Evolutionary conservation across 1,140 invertebrate species (phyloP), one percentile per base, ranked within the genome.

Genomic region (Teleogryllus occipitalis): DNA sequence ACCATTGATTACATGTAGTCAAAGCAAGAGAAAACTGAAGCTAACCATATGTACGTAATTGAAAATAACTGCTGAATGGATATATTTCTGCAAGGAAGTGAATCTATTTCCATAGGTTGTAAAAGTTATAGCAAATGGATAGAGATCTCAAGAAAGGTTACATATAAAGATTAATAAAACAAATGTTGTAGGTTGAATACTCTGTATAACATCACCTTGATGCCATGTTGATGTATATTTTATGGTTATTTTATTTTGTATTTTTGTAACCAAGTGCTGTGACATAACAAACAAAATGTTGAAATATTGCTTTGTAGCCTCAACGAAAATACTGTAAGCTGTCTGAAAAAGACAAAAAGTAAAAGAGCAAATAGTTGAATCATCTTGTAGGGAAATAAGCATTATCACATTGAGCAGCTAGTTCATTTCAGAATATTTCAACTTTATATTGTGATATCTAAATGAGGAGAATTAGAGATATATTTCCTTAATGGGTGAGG

Each of bases 221-320:
- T 47, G 74, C 78, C 80, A 81, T 81, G 78, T 81, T 81, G 77
- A 74, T 78, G 80, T 81, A 81, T 81, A 81, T 79, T 79, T 76
- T 81, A 75, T 79, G 80, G 80, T 74, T 74, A 78, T 79, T 81
- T 81, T 81, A 76, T 81, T 81, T 81, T 79, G 80, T 81, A 81
- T 79, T 81, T 81, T 81, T 81, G 77, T 81, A 81, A 81, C 80
- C 77, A 81, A 75, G 80, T 81, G 80, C 80, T 81, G 78, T 81
- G 80, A 80, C 76, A 80, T 39, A 78, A 80, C 47, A 76, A 79
- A 27, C 46, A 22, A 48, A 48, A 18, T 65, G 48, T 47, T 80
- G 47, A 72, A 80, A 80, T 65, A 77, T 76, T 77, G 65, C 65
- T 80, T 77, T 76, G 48, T 80, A 80, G 79, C 76, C 75, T 80